Conservation (phyloP, 1,140 invertebrate genomes). For the Anoplolepis gracilipes region DNA sequence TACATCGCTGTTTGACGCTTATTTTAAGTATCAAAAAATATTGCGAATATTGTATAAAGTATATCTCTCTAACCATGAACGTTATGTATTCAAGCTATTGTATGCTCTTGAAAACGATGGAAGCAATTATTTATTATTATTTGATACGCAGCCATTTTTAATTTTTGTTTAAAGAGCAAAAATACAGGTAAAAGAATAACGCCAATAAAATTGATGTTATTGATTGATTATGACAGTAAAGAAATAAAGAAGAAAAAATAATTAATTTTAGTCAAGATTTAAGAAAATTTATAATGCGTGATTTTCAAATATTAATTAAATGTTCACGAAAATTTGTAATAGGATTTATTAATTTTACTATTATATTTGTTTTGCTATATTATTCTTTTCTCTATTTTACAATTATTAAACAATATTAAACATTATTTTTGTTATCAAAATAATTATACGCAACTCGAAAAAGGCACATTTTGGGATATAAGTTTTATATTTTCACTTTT, state of each 20-base stretch:
- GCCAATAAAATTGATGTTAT: slow-evolving; percentile 35
- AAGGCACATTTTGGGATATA: not conserved
- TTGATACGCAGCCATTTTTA: slow-evolving; percentile 46
- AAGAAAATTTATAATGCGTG: not conserved
- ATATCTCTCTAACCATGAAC: slow-evolving; percentile 34
- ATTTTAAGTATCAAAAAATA: slow-evolving; percentile 59
- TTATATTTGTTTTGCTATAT: too few relatives aligned
- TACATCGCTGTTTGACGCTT: slow-evolving; percentile 44
- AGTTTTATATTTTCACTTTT: slow-evolving; percentile 1
- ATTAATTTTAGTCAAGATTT: not conserved
- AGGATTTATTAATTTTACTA: not conserved
- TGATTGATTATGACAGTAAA: slow-evolving; percentile 19
- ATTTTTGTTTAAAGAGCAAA: slow-evolving; percentile 53
- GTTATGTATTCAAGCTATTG: slow-evolving; percentile 19
- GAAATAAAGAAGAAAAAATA: slow-evolving; percentile 8
- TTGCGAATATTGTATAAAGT: slow-evolving; percentile 15
- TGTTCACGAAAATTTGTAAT: not conserved
- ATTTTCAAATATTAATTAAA: slow-evolving; percentile 11
- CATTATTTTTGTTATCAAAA: not conserved
- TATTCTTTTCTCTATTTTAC: not conserved
- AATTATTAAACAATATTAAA: not conserved
- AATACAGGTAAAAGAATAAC: slow-evolving; percentile 10
- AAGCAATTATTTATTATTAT: slow-evolving; percentile 62
- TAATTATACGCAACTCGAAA: not conserved
- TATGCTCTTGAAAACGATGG: slow-evolving; percentile 39